A percentile compares a stretch with the other conserved stretches of the same genome.
Evolutionary conservation across 1,140 invertebrate species (phyloP).

Genomic region (Brachystomella parvula): DNA sequence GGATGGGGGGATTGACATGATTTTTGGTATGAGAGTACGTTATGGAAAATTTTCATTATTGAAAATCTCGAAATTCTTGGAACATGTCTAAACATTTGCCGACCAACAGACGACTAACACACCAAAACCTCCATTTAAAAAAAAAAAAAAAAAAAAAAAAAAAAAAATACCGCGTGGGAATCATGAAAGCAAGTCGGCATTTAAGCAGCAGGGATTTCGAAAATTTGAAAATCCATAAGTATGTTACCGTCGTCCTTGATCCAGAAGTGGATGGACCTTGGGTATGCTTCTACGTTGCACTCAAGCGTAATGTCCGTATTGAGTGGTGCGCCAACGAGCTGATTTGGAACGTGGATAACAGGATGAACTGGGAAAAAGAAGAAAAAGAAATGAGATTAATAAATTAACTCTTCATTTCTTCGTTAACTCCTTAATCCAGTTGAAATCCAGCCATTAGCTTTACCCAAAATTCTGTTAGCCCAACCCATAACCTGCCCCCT

Average conservation of each 20-base stretch:
- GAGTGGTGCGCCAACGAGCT: constrained; percentile 75
- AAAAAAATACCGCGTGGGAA: no score
- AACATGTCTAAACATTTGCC: no score
- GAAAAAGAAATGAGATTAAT: background rate
- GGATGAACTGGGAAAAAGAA: constrained; percentile 61
- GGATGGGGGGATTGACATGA: no score
- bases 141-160: no score
- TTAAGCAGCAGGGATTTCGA: background rate
- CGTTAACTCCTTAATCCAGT: background rate
- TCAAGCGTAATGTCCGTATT: constrained; percentile 77
- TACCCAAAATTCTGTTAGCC: background rate
- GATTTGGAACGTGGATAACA: constrained; percentile 81
- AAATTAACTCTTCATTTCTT: background rate
- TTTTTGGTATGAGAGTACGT: no score
- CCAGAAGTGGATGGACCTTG: constrained; percentile 42
- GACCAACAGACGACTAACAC: no score
- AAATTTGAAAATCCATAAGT: background rate
- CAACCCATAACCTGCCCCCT: background rate
- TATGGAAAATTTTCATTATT: no score
- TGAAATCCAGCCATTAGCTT: background rate
- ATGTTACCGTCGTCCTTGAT: constrained; percentile 32
- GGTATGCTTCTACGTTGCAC: constrained; percentile 80
- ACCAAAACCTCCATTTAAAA: no score
- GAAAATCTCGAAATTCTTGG: no score
- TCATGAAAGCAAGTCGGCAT: no score